Base-by-base conservation (phyloP, 2,888 invertebrate genomes). In the Gymnosoma rotundatum region DNA sequence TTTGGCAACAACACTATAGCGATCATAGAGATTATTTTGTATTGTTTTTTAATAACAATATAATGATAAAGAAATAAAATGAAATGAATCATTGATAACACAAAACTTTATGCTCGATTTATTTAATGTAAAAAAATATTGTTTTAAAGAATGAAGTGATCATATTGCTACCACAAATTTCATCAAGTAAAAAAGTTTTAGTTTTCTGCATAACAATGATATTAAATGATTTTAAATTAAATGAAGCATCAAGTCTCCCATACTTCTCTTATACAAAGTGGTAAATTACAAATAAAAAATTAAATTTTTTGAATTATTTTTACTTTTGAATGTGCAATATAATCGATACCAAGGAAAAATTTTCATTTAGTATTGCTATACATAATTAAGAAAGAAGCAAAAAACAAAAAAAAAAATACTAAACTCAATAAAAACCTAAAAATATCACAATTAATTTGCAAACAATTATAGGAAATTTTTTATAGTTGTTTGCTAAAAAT, bases 331-430 rank as follows among this genome's bases (percentile, higher is more conserved):
- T 81, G 76, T 73, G 80, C 80, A 84, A 73, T 67, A 83, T 81
- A 84, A 84, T 84, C 84, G 81, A 84, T 84, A 84, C 78, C 81
- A 81, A 84, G 78, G 81, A 81, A 81, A 80, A 84, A 74, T 81
- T 80, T 84, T 56, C 73, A 78, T 78, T 78, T 80, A 42, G 73
- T 70, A 74, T 81, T 84, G 76, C 64, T 81, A 81, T 74, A 78
- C 80, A 84, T 81, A 78, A 73, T 73, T 73, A 72, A 83, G 69
- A 74, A 78, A 61, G 60, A 45, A n/a, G n/a, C n/a, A n/a, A n/a
- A n/a, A n/a, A n/a, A n/a, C n/a, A n/a, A n/a, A n/a, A n/a, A 52
- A 70, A 45, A 21, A 58, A 80, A 80, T 64, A 75, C 72, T 61
- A 54, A 74, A 69, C 58, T 74, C 42, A 83, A 80, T 78, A 69